phyloP scores from a whole-genome alignment of 2,113 vertebrate species.

The Pachycephala philippinensis region DNA sequence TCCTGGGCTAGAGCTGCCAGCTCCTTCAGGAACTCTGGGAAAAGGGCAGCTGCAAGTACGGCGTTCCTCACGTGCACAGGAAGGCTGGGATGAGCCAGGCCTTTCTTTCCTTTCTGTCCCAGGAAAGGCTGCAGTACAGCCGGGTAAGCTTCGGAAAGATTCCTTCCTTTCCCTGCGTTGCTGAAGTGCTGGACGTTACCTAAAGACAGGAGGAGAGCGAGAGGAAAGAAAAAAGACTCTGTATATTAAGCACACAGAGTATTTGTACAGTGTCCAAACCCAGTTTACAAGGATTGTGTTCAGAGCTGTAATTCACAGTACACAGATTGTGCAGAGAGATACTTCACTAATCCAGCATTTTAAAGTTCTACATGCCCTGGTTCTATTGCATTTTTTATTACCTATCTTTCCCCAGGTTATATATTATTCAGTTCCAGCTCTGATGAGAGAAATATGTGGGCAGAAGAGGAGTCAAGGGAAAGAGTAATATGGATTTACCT shows the following conservation, averaged over 20 bases:
- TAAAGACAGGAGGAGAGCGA: conserved; percentile 54
- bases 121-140: conserved; percentile 70
- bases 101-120: conserved; percentile 68
- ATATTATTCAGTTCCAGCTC: conserved; percentile 28
- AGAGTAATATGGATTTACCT: background rate
- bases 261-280: background rate
- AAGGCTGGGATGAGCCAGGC: conserved; percentile 72
- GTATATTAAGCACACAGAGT: background rate
- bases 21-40: conserved; percentile 95
- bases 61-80: conserved; percentile 80
- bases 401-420: background rate
- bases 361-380: background rate
- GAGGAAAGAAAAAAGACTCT: background rate
- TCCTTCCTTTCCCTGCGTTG: conserved; percentile 45
- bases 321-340: background rate
- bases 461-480: background rate
- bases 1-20: conserved; percentile 94
- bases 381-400: conserved; percentile 5
- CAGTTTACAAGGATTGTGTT: background rate
- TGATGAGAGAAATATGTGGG: background rate
- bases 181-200: conserved; percentile 71
- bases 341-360: background rate
- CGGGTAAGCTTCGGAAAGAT: conserved; percentile 57
- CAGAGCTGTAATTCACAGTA: background rate
- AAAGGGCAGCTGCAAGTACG: conserved; percentile 88